A percentile compares a stretch with the other conserved stretches of the same genome.
Evolutionary conservation across 2,888 invertebrate species (phyloP).

Genomic region (Netelia melanura): DNA sequence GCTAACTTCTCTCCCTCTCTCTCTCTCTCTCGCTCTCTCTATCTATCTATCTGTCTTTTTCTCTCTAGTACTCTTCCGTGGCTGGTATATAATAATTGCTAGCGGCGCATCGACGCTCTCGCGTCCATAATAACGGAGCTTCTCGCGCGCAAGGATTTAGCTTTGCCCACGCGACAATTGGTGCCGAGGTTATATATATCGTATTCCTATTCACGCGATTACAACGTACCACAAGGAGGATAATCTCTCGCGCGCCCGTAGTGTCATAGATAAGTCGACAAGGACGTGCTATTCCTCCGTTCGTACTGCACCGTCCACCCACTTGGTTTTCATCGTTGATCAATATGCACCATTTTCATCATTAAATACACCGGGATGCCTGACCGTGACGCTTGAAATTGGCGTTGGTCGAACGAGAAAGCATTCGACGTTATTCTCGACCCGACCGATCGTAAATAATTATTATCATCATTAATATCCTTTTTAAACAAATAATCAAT

Average conservation of each 20-base stretch:
- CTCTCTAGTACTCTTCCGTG: conserved; percentile 20
- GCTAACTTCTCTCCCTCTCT: conserved; percentile 20
- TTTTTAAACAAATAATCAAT: too few relatives aligned
- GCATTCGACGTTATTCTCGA: not conserved
- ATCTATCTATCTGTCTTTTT: conserved; percentile 22
- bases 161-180: conserved; percentile 64
- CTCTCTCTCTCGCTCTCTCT: conserved; percentile 7
- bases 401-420: not conserved
- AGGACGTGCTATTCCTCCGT: conserved; percentile 5
- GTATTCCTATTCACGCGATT: conserved; percentile 37
- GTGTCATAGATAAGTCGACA: conserved; percentile 13
- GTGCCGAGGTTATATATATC: conserved; percentile 57
- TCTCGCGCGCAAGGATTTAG: conserved; percentile 44
- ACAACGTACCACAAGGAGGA: conserved; percentile 7
- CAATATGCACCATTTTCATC: conserved; percentile 21
- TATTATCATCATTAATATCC: not conserved
- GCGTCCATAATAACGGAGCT: conserved; percentile 58
- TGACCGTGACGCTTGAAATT: not conserved
- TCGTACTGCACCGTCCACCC: not conserved
- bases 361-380: not conserved
- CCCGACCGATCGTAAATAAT: not conserved
- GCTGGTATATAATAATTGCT: conserved; percentile 59
- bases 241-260: conserved; percentile 27
- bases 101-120: conserved; percentile 26
- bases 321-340: conserved; percentile 29